Evolutionary conservation across 2,113 vertebrate species (phyloP), one percentile per base, ranked within the genome.

Genomic region (Nycticorax nycticorax): DNA sequence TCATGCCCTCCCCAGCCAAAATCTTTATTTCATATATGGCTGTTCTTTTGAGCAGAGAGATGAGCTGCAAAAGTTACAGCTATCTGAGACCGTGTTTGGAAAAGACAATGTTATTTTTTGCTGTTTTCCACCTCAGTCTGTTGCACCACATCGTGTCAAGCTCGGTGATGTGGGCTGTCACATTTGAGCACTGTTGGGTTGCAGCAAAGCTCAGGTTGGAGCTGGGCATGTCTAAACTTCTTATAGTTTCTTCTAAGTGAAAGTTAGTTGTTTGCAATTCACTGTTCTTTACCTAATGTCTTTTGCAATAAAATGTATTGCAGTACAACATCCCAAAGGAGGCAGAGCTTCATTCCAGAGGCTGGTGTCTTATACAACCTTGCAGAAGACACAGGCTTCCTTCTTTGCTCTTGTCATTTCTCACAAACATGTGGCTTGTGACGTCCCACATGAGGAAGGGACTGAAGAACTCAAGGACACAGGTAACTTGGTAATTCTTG

Each of bases 131-230:
- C 35, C 17, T 62, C 12, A 23, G 9, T 68, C 33, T 68, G 16
- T 52, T 63, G 23, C 14, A 62, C 13, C 0, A 0, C 32, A 33
- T 33, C 0, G 3, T 56, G 14, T 18, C 41, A 56, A 56, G 4
- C 32, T 68, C 0, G 0, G 28, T 60, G 22, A 18, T 28, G 12
- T 12, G 17, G 18, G 12, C 35, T 55, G 37, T 60, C 45, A 55
- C 26, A 73, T 30, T 45, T 67, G 21, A n/a, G 20, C 1, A 1
- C 43, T 53, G 33, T 1, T 52, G 64, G 23, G 27, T 27, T 83
- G 50, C 50, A 88, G 33, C 6, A 59, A 77, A 77, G 26, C 52
- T 67, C 10, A 47, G 3, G 8, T 10, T 23, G 26, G 43, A 86
- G 43, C 37, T 57, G 17, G 30, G 4, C 18, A 50, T 16, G 39